Evolutionary conservation across 2,797 vertebrate genomes (phyloP).

Genomic region (Amblyraja radiata): DNA sequence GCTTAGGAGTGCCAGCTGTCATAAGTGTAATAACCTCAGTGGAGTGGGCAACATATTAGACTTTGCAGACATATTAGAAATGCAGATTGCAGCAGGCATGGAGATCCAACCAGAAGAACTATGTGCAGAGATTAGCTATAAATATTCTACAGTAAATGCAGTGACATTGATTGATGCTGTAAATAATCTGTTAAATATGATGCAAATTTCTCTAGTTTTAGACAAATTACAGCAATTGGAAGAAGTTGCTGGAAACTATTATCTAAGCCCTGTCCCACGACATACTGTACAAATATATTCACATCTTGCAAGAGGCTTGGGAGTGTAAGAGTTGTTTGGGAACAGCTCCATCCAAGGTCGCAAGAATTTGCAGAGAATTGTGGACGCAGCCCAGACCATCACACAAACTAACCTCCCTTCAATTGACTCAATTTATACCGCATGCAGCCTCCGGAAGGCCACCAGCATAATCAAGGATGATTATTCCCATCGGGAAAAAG

Average conservation of each 20-base stretch:
- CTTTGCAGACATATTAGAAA: too few species aligned
- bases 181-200: background rate
- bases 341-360: too few species aligned
- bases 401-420: too few species aligned
- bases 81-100: background rate
- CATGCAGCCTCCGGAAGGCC: too few species aligned
- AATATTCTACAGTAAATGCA: background rate
- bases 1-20: background rate
- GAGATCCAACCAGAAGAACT: background rate
- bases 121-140: background rate
- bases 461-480: too few species aligned
- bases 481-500: too few species aligned
- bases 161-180: background rate
- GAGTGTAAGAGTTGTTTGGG: background rate
- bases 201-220: background rate
- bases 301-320: background rate
- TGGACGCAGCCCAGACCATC: too few species aligned
- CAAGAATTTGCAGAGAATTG: too few species aligned
- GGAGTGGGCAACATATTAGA: background rate
- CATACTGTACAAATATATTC: background rate
- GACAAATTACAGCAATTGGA: background rate
- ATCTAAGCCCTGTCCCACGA: background rate
- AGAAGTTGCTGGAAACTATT: background rate
- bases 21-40: background rate
- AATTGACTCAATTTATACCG: too few species aligned